Conservation (phyloP, 2,888 invertebrate genomes). For the Scaptomyza caliginosa region DNA sequence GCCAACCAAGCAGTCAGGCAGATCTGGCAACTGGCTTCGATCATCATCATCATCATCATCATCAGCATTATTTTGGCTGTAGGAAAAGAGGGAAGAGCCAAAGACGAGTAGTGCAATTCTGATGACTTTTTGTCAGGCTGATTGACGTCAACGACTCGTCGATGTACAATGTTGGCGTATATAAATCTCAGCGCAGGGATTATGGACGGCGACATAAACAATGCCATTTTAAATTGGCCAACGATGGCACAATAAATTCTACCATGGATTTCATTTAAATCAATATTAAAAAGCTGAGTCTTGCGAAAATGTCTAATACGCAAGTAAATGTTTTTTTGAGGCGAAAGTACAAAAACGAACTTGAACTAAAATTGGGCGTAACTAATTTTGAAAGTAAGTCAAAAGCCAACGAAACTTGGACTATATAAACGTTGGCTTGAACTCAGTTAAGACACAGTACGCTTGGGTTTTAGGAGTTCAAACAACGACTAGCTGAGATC, state of each 20-base stretch:
- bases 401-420: background rate
- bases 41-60: conserved; percentile 28
- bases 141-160: conserved; percentile 81
- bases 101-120: conserved; percentile 61
- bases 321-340: conserved; percentile 28
- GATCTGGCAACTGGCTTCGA: conserved; percentile 37
- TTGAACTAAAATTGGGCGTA: conserved; percentile 47
- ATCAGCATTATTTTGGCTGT: background rate
- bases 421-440: conserved; percentile 56
- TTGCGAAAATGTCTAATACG: conserved; percentile 7
- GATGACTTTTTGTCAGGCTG: conserved; percentile 82
- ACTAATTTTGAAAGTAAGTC: conserved; percentile 54
- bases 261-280: conserved; percentile 61
- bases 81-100: conserved; percentile 24
- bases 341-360: conserved; percentile 56
- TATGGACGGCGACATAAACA: conserved; percentile 69
- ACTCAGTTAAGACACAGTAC: conserved; percentile 56
- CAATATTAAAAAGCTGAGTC: conserved; percentile 22
- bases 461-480: conserved; percentile 58
- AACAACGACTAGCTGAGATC: conserved; percentile 42
- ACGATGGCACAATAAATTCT: conserved; percentile 79
- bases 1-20: conserved; percentile 4
- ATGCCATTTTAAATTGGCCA: conserved; percentile 81
- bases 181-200: conserved; percentile 71
- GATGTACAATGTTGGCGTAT: conserved; percentile 60